A percentile compares a stretch with the other conserved stretches of the same genome.
phyloP scores from a whole-genome alignment of 2,888 invertebrate genomes.

The Drosophila flavopinicola region DNA sequence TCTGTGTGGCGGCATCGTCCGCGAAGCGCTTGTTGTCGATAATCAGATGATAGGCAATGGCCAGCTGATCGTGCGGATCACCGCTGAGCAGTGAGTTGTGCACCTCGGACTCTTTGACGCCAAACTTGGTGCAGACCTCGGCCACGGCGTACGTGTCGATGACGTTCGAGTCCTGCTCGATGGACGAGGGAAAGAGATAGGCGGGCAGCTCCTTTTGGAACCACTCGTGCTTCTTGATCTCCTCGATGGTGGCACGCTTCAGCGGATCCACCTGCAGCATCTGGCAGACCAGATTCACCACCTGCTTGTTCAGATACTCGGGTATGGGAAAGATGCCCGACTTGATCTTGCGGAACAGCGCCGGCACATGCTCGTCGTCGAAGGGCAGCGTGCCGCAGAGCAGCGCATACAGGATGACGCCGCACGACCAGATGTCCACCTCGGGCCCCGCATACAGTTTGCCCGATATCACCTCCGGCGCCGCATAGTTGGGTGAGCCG shows the following conservation, averaged over 20 bases:
- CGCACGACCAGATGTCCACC: conserved; percentile 99
- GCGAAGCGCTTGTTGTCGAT: conserved; percentile 99
- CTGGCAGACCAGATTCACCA: conserved; percentile 96
- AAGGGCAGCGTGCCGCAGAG: conserved; percentile 98
- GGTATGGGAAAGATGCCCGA: conserved; percentile 99
- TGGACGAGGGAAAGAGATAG: conserved; percentile 98
- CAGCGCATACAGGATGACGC: conserved; percentile 99
- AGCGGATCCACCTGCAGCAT: conserved; percentile 99
- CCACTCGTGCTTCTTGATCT: conserved; percentile 99
- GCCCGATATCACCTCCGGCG: conserved; percentile 98
- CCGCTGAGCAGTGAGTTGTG: conserved; percentile 96
- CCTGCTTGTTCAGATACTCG: conserved; percentile 97
- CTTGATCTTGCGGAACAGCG: conserved; percentile 97
- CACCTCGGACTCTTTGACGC: conserved; percentile 96
- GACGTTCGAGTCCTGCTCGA: conserved; percentile 98
- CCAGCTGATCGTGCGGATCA: conserved; percentile 98
- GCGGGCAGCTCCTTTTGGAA: conserved; percentile 98
- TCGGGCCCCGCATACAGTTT: conserved; percentile 99
- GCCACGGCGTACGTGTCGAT: conserved; percentile 98
- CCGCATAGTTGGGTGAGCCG: conserved; percentile 99
- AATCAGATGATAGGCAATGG: conserved; percentile 99
- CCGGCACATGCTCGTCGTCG: conserved; percentile 99
- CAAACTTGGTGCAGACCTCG: conserved; percentile 97
- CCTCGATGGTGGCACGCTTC: conserved; percentile 98
- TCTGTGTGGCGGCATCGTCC: conserved; percentile 93